phyloP scores from a whole-genome alignment of 2,113 vertebrate genomes.

The Eurystomus gularis region DNA sequence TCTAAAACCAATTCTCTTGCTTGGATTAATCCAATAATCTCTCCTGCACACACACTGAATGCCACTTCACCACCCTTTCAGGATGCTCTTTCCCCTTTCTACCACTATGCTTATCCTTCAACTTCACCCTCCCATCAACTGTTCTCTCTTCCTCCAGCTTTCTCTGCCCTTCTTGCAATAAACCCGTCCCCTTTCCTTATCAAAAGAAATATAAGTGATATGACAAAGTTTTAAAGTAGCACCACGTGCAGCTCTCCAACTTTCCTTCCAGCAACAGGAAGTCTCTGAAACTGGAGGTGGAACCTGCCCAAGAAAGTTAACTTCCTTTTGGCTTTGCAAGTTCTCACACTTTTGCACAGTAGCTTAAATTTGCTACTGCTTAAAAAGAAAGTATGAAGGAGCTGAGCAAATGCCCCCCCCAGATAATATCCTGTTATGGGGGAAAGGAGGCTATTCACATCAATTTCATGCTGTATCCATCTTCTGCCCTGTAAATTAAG shows the following conservation, averaged over 20 bases:
- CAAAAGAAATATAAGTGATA: fast-evolving
- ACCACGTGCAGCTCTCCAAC: neutral
- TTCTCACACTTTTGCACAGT: neutral
- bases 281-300: neutral
- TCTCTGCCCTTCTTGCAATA: neutral
- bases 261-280: neutral
- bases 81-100: neutral
- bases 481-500: neutral
- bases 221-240: neutral
- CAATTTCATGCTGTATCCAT: neutral
- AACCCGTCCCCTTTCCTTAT: neutral
- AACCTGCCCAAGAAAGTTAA: neutral
- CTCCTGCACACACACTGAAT: neutral
- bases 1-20: neutral
- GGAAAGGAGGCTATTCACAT: neutral
- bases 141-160: neutral
- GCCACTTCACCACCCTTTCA: neutral
- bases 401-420: neutral
- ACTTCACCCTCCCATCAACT: neutral
- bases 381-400: neutral
- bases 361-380: neutral
- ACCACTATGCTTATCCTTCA: neutral
- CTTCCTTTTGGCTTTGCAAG: neutral
- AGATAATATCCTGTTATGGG: neutral
- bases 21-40: neutral